These are phyloP conservation scores for Vulpes ferrilata DNA, from an alignment of 2,113 vertebrate species.

Conservation along the genomic window DNA sequence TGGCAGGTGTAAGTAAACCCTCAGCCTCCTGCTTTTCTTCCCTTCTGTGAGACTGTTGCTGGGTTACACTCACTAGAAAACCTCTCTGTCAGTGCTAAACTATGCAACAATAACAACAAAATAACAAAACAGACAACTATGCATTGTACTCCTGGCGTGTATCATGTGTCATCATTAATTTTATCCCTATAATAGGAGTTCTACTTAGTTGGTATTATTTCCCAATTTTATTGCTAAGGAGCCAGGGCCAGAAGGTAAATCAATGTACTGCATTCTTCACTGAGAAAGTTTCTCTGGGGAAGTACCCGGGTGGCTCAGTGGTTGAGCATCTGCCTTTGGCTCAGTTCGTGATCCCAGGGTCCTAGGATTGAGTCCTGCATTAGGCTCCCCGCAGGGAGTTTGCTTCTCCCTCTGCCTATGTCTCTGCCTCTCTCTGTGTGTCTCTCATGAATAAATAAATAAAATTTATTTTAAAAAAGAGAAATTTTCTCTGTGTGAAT, in stretches of 20 bases:
- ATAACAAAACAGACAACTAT: not conserved
- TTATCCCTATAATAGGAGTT: not conserved
- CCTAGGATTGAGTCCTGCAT: no score
- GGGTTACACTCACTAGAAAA: not conserved
- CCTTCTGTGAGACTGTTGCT: not conserved
- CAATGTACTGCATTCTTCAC: not conserved
- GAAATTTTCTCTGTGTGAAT: not conserved
- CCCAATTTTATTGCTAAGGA: not conserved
- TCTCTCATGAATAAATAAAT: no score
- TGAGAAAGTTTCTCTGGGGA: constrained; percentile 1
- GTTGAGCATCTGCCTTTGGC: no score
- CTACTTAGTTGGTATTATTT: not conserved
- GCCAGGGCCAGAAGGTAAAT: not conserved
- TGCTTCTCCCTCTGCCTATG: no score
- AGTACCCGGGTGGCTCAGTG: no score
- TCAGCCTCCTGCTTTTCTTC: not conserved
- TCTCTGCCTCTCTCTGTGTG: no score
- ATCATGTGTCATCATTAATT: not conserved
- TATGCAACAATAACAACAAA: not conserved
- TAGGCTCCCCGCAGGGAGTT: no score
- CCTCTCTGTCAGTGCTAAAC: not conserved
- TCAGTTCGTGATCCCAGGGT: no score
- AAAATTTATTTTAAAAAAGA: not conserved
- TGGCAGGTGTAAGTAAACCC: not conserved
- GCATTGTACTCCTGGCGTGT: not conserved